phyloP scores from a whole-genome alignment of 1,140 invertebrate genomes.

The Pemphigus obesinymphae region DNA sequence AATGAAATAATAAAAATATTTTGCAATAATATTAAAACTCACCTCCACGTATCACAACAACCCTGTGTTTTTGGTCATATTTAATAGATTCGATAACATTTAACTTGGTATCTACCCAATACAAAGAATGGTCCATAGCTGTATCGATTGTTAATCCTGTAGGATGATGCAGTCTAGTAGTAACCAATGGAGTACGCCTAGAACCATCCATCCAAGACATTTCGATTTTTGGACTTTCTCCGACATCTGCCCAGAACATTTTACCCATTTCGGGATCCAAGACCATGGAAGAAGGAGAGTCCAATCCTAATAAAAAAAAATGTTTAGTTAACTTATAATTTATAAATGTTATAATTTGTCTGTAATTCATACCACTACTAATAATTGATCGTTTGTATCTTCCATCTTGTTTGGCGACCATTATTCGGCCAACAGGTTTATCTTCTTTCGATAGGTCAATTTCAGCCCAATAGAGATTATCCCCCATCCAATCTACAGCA shows the following conservation, averaged over 20 bases:
- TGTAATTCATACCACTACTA: slow-evolving; percentile 46
- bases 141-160: slow-evolving; percentile 86
- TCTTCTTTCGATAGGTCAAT: slow-evolving; percentile 64
- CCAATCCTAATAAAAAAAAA: slow-evolving; percentile 56
- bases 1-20: too few relatives aligned
- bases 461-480: slow-evolving; percentile 93
- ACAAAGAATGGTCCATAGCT: slow-evolving; percentile 80
- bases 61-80: slow-evolving; percentile 74
- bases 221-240: slow-evolving; percentile 78
- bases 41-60: slow-evolving; percentile 65
- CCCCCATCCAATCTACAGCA: slow-evolving; percentile 85
- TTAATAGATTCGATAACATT: slow-evolving; percentile 88
- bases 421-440: slow-evolving; percentile 68
- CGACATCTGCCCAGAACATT: slow-evolving; percentile 87
- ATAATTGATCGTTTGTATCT: slow-evolving; percentile 75
- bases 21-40: not conserved
- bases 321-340: not conserved
- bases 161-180: slow-evolving; percentile 73
- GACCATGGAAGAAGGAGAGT: slow-evolving; percentile 78
- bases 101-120: slow-evolving; percentile 92
- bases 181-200: slow-evolving; percentile 72
- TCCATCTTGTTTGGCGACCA: slow-evolving; percentile 85
- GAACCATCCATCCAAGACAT: slow-evolving; percentile 93
- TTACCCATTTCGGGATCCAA: slow-evolving; percentile 80
- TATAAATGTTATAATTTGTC: too few relatives aligned